phyloP scores from a whole-genome alignment of 2,113 vertebrate species.

The Dunckerocampus dactyliophorus region DNA sequence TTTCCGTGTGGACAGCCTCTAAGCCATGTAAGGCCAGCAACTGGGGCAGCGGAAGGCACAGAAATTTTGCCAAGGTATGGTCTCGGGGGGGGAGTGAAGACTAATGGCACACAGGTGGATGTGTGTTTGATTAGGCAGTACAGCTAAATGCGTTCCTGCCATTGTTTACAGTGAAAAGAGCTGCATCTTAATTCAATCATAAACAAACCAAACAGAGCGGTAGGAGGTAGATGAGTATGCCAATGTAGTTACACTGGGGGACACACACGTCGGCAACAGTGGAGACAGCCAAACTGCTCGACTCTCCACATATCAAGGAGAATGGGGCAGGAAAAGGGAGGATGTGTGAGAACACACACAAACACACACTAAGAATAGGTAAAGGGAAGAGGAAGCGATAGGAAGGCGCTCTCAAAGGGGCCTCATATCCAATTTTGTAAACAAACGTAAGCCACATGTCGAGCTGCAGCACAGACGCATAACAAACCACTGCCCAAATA shows the following conservation, averaged over 20 bases:
- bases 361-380: constrained; percentile 56
- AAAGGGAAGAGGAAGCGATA: constrained; percentile 57
- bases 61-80: constrained; percentile 47
- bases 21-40: background rate
- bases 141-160: constrained; percentile 41
- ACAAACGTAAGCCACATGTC: constrained; percentile 45
- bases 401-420: constrained; percentile 42
- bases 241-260: constrained; percentile 45
- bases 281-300: constrained; percentile 14
- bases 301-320: constrained; percentile 21
- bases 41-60: constrained; percentile 42
- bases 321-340: constrained; percentile 53
- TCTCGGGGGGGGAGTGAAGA: constrained; percentile 13
- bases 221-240: constrained; percentile 32
- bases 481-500: constrained; percentile 23
- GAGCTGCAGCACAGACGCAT: constrained; percentile 22
- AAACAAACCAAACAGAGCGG: constrained; percentile 17
- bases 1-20: constrained; percentile 15
- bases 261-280: constrained; percentile 36
- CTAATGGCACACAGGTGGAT: constrained; percentile 17
- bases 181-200: constrained; percentile 44
- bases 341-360: constrained; percentile 45
- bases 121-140: constrained; percentile 9
- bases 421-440: constrained; percentile 40
- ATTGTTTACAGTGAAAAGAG: constrained; percentile 57